These are phyloP conservation scores for Euphydryas editha DNA, from an alignment of 2,888 invertebrate species.

Conservation along the genomic window DNA sequence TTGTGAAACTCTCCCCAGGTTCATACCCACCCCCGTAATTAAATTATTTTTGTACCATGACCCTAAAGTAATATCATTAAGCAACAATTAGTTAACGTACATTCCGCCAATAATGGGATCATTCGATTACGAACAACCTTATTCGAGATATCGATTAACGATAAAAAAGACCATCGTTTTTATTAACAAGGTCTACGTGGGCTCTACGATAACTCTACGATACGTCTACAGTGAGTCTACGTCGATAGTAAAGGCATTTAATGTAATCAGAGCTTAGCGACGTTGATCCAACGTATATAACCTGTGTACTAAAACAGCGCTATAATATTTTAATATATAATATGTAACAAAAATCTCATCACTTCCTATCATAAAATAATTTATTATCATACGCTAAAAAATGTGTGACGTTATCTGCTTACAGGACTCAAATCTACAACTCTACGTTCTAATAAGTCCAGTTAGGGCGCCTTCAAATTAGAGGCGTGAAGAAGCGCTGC, in stretches of 20 bases:
- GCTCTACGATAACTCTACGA: conserved; percentile 6
- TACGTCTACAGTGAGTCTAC: conserved; percentile 1
- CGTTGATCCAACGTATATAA: too few relatives aligned
- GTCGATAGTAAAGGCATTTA: not conserved
- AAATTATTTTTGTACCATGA: not conserved
- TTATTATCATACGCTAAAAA: not conserved
- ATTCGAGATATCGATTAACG: conserved; percentile 25
- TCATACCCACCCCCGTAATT: not conserved
- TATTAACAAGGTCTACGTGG: conserved; percentile 15
- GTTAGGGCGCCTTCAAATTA: too few relatives aligned
- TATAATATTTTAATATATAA: too few relatives aligned
- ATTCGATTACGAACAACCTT: conserved; percentile 9
- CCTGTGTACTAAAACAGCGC: too few relatives aligned
- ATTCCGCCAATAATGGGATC: not conserved
- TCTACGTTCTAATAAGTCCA: too few relatives aligned
- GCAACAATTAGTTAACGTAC: not conserved
- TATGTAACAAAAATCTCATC: too few relatives aligned
- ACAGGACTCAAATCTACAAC: too few relatives aligned
- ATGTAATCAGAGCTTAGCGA: too few relatives aligned
- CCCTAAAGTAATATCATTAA: not conserved
- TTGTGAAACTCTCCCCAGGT: too few relatives aligned
- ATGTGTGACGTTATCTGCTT: not conserved
- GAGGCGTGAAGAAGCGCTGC: too few relatives aligned
- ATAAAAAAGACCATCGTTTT: conserved; percentile 19
- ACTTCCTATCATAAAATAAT: too few relatives aligned